These are phyloP conservation scores for Rhaphigaster nebulosa DNA, from an alignment of 2,888 invertebrate genomes.

Conservation along the genomic window DNA sequence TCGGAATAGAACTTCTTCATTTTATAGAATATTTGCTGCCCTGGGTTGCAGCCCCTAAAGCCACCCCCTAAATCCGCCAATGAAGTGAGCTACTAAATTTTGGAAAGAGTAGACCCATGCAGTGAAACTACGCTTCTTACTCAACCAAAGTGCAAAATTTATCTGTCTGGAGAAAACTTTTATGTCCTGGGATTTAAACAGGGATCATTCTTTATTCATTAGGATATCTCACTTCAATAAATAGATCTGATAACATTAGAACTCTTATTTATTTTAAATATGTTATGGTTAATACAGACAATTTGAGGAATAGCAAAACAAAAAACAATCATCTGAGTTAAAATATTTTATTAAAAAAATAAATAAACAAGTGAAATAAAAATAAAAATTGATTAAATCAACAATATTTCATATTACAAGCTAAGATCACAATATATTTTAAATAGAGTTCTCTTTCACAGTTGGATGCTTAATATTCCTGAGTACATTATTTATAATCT, in stretches of 20 bases:
- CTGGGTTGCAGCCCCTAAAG: too few species aligned
- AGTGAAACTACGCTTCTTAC: too few species aligned
- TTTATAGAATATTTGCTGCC: too few species aligned
- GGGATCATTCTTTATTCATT: neutral
- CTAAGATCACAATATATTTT: conserved; percentile 10
- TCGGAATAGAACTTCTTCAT: too few species aligned
- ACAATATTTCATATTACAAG: conserved; percentile 39
- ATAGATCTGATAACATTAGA: neutral
- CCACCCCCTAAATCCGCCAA: too few species aligned
- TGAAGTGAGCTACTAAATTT: too few species aligned
- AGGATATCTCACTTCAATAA: neutral
- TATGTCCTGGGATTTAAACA: neutral
- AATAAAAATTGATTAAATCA: neutral
- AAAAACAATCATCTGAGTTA: neutral
- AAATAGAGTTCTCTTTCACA: neutral
- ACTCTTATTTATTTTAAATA: neutral
- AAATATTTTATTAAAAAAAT: conserved; percentile 20
- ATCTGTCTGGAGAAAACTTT: neutral
- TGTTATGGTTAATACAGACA: too few species aligned
- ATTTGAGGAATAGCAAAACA: neutral
- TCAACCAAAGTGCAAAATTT: too few species aligned
- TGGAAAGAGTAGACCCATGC: too few species aligned
- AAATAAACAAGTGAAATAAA: conserved; percentile 10
- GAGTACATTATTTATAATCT: conserved; percentile 20
- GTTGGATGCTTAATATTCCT: neutral